These are phyloP conservation scores for Serilophus lunatus DNA, from an alignment of 2,113 vertebrate genomes.

Conservation along the genomic window DNA sequence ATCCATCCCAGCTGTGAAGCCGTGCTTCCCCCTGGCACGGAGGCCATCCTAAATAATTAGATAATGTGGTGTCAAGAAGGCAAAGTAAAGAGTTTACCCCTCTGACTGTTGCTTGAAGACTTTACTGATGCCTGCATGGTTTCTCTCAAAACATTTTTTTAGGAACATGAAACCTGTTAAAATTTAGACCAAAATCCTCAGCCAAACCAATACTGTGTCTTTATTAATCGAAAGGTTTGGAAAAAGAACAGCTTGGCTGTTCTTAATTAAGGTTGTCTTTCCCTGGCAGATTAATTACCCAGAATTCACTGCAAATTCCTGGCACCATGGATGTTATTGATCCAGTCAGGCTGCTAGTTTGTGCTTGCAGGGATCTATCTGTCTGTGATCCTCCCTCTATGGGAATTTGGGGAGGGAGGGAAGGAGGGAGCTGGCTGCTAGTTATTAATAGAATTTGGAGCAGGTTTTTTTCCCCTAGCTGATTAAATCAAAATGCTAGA, in stretches of 20 bases:
- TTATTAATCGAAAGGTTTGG: slow-evolving; percentile 28
- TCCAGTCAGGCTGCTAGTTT: slow-evolving; percentile 48
- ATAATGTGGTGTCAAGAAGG: neutral
- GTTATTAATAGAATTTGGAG: slow-evolving; percentile 52
- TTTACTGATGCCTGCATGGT: neutral
- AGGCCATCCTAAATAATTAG: neutral
- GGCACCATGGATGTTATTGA: slow-evolving; percentile 59
- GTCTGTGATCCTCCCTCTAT: slow-evolving; percentile 22
- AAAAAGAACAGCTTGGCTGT: slow-evolving; percentile 19
- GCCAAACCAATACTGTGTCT: neutral
- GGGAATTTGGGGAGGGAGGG: neutral
- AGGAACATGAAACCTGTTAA: neutral
- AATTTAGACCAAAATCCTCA: neutral
- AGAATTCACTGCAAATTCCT: slow-evolving; percentile 32
- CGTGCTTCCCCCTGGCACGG: neutral
- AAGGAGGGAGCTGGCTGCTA: neutral
- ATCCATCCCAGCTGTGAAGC: neutral
- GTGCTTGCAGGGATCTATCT: slow-evolving; percentile 24
- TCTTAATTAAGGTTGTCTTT: slow-evolving; percentile 44
- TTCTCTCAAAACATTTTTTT: neutral
- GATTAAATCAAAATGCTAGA: slow-evolving; percentile 57
- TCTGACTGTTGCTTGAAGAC: neutral
- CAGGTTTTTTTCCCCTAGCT: neutral
- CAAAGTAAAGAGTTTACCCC: neutral
- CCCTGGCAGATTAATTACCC: slow-evolving; percentile 50